Evolutionary conservation across 2,113 vertebrate genomes (phyloP).

Genomic region (Paramisgurnus dabryanus): DNA sequence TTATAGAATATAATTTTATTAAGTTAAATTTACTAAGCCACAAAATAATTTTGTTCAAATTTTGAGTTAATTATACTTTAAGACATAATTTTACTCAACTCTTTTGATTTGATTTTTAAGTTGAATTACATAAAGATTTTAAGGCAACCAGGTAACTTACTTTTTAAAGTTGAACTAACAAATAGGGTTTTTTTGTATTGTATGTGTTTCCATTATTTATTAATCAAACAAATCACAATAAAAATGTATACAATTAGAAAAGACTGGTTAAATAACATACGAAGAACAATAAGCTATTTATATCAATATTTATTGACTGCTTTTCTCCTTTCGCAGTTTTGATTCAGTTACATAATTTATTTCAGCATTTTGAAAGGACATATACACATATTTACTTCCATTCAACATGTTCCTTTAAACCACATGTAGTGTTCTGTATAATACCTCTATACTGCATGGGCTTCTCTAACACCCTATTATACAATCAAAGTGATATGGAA

Average conservation of each 20-base stretch:
- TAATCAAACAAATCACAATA: not conserved
- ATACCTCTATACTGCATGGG: slow-evolving; percentile 58
- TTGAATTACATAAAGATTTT: no score
- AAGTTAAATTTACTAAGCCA: no score
- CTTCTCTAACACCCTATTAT: slow-evolving; percentile 59
- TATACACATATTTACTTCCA: slow-evolving; percentile 70
- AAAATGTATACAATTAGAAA: slow-evolving; percentile 20
- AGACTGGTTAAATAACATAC: not conserved
- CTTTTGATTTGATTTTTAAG: no score
- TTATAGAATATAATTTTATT: no score
- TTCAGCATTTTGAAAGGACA: slow-evolving; percentile 68
- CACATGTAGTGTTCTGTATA: slow-evolving; percentile 61
- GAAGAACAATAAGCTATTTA: slow-evolving; percentile 44
- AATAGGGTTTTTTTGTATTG: no score
- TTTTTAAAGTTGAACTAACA: no score
- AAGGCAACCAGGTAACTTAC: no score
- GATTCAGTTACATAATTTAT: slow-evolving; percentile 68
- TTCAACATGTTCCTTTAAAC: slow-evolving; percentile 61
- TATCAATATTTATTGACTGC: slow-evolving; percentile 74
- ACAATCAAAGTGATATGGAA: slow-evolving; percentile 70
- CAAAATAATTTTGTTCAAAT: no score
- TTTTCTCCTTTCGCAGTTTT: slow-evolving; percentile 59
- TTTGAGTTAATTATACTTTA: no score
- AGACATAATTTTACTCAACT: no score
- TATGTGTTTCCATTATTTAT: not conserved